These are phyloP conservation scores for Thripadectes ignobilis DNA, from an alignment of 2,797 vertebrate genomes.

Conservation along the genomic window DNA sequence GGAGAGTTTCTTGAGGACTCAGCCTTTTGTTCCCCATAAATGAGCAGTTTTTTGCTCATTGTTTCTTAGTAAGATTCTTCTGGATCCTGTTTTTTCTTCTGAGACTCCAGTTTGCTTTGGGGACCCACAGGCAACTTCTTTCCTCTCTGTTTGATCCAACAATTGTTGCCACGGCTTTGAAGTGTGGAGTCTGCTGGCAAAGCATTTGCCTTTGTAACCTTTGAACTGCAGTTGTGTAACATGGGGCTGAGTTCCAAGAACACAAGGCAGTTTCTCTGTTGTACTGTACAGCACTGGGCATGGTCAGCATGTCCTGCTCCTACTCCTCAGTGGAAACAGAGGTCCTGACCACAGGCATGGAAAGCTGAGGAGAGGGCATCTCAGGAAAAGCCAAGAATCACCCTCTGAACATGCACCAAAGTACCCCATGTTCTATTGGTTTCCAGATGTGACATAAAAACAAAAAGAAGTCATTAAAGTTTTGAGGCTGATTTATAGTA, in stretches of 20 bases:
- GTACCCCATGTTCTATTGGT: neutral
- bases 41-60: neutral
- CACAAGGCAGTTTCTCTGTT: neutral
- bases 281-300: neutral
- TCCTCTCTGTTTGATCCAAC: conserved; percentile 54
- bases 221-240: conserved; percentile 34
- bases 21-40: conserved; percentile 28
- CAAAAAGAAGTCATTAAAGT: neutral
- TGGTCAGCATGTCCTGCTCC: neutral
- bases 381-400: neutral
- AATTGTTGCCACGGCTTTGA: conserved; percentile 54
- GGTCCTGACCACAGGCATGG: neutral
- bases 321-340: neutral
- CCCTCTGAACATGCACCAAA: neutral
- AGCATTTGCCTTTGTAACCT: conserved; percentile 35
- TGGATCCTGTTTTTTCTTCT: conserved; percentile 45
- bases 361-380: neutral
- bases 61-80: conserved; percentile 33
- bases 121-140: conserved; percentile 37
- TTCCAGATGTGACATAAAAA: conserved; percentile 26
- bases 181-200: conserved; percentile 36
- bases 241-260: neutral
- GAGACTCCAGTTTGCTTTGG: conserved; percentile 12
- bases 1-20: conserved; percentile 40
- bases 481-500: neutral